Conservation (phyloP, 2,113 vertebrate genomes). For the Phaethon lepturus region DNA sequence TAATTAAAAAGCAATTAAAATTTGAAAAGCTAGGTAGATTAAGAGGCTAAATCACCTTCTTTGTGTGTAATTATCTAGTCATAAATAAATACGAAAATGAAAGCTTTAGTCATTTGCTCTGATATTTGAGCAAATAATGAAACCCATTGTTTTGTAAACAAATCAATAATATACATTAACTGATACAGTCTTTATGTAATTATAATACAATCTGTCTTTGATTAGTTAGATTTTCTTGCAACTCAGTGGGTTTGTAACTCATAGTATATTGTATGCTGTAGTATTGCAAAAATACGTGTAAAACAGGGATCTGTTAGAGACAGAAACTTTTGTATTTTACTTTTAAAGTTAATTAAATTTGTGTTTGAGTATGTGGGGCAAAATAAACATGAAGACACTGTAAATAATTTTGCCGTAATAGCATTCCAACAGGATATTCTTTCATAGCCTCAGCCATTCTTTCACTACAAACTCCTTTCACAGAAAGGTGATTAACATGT, state of each 20-base stretch:
- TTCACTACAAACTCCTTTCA: neutral
- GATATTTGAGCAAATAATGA: slow-evolving; percentile 28
- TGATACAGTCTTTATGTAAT: neutral
- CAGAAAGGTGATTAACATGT: neutral
- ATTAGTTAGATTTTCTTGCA: neutral
- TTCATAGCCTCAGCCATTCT: neutral
- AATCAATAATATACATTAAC: slow-evolving; percentile 39
- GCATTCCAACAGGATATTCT: neutral
- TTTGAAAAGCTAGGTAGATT: slow-evolving; percentile 16
- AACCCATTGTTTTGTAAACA: slow-evolving; percentile 41
- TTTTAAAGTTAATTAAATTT: neutral
- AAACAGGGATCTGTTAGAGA: neutral
- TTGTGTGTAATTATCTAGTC: slow-evolving; percentile 20
- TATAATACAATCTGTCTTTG: neutral
- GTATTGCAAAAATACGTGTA: neutral
- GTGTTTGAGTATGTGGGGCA: neutral
- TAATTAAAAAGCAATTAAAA: slow-evolving; percentile 50
- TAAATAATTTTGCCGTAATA: neutral
- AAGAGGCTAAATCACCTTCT: slow-evolving; percentile 29
- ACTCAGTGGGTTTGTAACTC: neutral
- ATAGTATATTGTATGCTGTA: neutral
- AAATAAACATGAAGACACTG: neutral
- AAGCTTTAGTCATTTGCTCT: slow-evolving; percentile 24
- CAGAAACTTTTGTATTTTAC: neutral
- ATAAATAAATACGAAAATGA: slow-evolving; percentile 22